Evolutionary conservation across 2,113 vertebrate species (phyloP), one percentile per base, ranked within the genome.

Genomic region (Neodontobutis hainanensis): DNA sequence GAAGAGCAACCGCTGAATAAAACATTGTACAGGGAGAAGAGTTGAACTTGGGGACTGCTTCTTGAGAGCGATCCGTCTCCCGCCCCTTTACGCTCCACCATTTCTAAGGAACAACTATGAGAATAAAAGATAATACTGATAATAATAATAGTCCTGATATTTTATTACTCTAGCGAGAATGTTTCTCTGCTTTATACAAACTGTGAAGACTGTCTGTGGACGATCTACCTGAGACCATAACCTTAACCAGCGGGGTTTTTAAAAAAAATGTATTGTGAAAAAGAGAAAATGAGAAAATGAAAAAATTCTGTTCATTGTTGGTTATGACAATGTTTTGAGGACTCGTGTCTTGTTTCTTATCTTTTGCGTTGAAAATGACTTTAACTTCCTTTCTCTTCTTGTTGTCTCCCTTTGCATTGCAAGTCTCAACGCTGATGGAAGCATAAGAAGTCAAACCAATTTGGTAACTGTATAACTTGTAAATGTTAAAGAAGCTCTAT

Each of bases 111-210:
- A 94, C 89, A 91, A 88, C 35, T 93, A 91, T 88, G 88, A 92
- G 89, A 73, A 84, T 93, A 90, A 94, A 94, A 92, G 90, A 94
- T 84, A 79, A 91, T 85, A 82, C 86, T 81, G 86, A 84, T 81
- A 88, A 92, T 81, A 88, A 92, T 90, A 90, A 92, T 90, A 90
- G 87, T 91, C 90, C 94, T 93, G 92, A 94, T 97, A 96, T 98
- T 98, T 98, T 98, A 95, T 95, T 99, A 98, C 92, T 93, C 94
- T 94, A 94, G 93, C 87, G 73, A 93, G 93, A 95, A 92, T 92
- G 87, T 92, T 91, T 92, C 89, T 93, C 93, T 90, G 94, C 94
- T 96, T 98, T 94, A 94, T 94, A 94, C 92, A 91, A 93, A 95
- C 92, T 96, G 94, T 96, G 95, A 94, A 94, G 83, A 94, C 92